These are phyloP conservation scores for Celastrina argiolus DNA, from an alignment of 2,888 invertebrate genomes.

Conservation along the genomic window DNA sequence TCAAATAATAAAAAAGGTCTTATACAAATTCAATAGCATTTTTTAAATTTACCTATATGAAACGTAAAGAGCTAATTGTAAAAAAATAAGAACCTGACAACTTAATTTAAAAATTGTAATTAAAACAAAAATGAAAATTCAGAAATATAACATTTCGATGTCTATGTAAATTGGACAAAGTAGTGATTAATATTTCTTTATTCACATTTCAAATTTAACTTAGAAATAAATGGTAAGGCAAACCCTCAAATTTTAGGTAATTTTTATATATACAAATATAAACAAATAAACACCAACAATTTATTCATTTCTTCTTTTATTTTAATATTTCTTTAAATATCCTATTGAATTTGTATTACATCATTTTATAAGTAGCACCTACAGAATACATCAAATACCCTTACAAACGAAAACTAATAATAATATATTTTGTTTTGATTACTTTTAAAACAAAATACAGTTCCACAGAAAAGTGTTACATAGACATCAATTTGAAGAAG, in stretches of 20 bases:
- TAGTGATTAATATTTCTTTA: too few species aligned
- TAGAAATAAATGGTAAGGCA: too few species aligned
- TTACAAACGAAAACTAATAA: slow-evolving; percentile 27
- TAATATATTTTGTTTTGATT: slow-evolving; percentile 18
- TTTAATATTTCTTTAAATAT: not conserved
- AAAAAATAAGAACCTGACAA: not conserved
- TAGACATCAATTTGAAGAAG: not conserved
- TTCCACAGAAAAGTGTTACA: slow-evolving; percentile 16
- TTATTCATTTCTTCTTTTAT: too few species aligned
- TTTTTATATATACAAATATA: too few species aligned
- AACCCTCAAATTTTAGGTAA: too few species aligned
- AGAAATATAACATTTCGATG: not conserved
- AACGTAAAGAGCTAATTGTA: too few species aligned
- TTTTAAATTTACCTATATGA: too few species aligned
- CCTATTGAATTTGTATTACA: not conserved
- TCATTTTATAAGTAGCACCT: slow-evolving; percentile 30
- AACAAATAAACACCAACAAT: too few species aligned
- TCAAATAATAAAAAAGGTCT: not conserved
- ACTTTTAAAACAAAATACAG: slow-evolving; percentile 11
- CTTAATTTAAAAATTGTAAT: not conserved
- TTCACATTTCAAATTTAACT: too few species aligned
- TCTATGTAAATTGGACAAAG: not conserved
- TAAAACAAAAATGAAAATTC: not conserved
- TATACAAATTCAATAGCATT: slow-evolving; percentile 17
- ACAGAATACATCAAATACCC: slow-evolving; percentile 28